These are phyloP conservation scores for Heliconius eleuchia DNA, from an alignment of 1,140 invertebrate genomes.

Conservation along the genomic window DNA sequence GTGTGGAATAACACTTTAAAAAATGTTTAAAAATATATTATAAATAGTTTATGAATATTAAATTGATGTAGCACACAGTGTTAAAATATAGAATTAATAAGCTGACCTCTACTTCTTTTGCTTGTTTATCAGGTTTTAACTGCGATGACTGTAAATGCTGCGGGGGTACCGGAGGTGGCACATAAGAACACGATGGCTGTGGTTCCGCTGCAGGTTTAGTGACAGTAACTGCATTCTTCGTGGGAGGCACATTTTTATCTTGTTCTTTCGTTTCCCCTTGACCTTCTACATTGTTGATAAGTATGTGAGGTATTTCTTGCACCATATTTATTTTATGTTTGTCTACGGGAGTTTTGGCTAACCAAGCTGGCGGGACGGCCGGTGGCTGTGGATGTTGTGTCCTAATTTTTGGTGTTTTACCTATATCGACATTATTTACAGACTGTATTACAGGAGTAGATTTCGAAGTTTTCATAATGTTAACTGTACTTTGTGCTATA, in stretches of 20 bases:
- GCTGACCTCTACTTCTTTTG: constrained; percentile 78
- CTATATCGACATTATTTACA: constrained; percentile 32
- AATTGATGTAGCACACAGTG: neutral
- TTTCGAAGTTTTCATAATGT: neutral
- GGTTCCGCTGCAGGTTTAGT: constrained; percentile 48
- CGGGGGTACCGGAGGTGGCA: constrained; percentile 38
- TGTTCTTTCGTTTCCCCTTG: constrained; percentile 32
- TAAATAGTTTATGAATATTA: neutral
- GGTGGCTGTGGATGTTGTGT: constrained; percentile 58
- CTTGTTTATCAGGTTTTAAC: constrained; percentile 64
- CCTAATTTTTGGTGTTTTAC: constrained; percentile 24
- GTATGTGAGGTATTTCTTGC: constrained; percentile 57
- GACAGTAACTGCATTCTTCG: constrained; percentile 41
- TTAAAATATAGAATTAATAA: constrained; percentile 27
- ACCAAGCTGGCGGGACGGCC: constrained; percentile 68
- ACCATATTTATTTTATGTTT: constrained; percentile 26
- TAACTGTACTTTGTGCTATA: constrained; percentile 16
- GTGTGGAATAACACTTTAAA: too few relatives aligned
- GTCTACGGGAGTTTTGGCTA: constrained; percentile 46
- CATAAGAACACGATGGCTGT: constrained; percentile 67
- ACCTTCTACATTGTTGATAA: constrained; percentile 58
- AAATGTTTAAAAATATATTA: neutral
- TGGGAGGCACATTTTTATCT: constrained; percentile 46
- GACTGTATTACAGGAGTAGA: neutral
- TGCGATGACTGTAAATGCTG: constrained; percentile 44